These are phyloP conservation scores for Hippoglossus stenolepis DNA, from an alignment of 2,113 vertebrate genomes.

Conservation along the genomic window DNA sequence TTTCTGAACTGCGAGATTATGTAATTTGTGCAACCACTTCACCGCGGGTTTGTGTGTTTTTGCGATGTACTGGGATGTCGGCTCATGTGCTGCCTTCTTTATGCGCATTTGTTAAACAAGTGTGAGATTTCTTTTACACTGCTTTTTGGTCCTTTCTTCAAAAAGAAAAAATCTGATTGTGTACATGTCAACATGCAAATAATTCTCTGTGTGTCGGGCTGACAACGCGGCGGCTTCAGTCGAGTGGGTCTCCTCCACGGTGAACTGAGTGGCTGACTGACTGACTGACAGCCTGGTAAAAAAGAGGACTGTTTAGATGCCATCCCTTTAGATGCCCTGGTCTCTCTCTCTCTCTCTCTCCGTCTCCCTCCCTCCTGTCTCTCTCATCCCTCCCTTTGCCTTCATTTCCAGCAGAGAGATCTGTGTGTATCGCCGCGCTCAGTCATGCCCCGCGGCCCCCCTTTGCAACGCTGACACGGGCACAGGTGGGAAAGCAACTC, in stretches of 20 bases:
- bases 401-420: constrained; percentile 50
- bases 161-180: constrained; percentile 41
- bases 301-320: constrained; percentile 63
- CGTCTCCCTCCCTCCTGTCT: constrained; percentile 15
- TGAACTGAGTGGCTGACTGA: constrained; percentile 54
- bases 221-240: constrained; percentile 62
- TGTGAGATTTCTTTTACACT: constrained; percentile 17
- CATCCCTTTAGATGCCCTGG: constrained; percentile 63
- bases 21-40: constrained; percentile 43
- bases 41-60: constrained; percentile 22
- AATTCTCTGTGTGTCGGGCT: constrained; percentile 48
- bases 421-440: constrained; percentile 48
- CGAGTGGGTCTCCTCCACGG: constrained; percentile 60
- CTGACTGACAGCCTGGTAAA: constrained; percentile 69
- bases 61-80: constrained; percentile 12
- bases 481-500: constrained; percentile 67
- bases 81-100: constrained; percentile 3
- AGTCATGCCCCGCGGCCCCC: constrained; percentile 54
- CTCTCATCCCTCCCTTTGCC: constrained; percentile 44
- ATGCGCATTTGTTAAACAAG: constrained; percentile 33
- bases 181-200: constrained; percentile 34
- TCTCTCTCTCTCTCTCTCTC: constrained; percentile 16
- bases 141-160: neutral
- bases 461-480: constrained; percentile 34
- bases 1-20: constrained; percentile 30